Base-by-base conservation (phyloP, 2,888 invertebrate genomes). In the Cremastobaeus sp. region DNA sequence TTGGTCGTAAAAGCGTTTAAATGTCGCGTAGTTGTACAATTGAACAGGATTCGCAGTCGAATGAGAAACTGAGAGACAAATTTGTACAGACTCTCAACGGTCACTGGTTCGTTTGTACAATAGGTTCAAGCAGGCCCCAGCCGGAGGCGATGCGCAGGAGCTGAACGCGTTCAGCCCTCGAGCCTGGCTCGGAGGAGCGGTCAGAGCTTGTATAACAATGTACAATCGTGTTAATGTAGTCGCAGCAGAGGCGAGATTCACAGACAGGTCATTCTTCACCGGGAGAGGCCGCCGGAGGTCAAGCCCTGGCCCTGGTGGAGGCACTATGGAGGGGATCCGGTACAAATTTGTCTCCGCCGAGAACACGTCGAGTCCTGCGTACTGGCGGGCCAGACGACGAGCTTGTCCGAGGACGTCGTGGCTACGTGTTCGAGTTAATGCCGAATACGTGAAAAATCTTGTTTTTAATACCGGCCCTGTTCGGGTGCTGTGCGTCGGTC, bases 391-490 rank as follows among this genome's bases (percentile, higher is more conserved):
- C 60, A 70, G 25, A 25, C 39, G 17, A 45, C 25, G 47, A 68
- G 48, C 47, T 57, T n/a, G n/a, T n/a, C n/a, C 43, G 28, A 25
- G 15, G 37, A 64, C 20, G 45, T 48, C 32, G 48, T 76, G 81
- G 78, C 83, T 86, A 85, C 84, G 86, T 82, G 79, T 90, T 84
- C 81, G 93, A 92, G 90, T 93, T 92, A 89, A 94, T 92, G 86
- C 95, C 94, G 89, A 95, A 91, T 87, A 92, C 95, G 90, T 93
- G 93, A 91, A 95, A 94, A 88, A 95, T 90, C 92, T 95, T 95
- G 89, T 92, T 93, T 91, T 94, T 94, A 88, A 95, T 90, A 90
- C 94, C 93, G 90, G 92, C 91, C 89, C 91, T 91, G 86, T 91
- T 89, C 89, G 90, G 91, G 82, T 85, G 83, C 76, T 87, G 84